Percentiles rank a stretch among this genome's conserved stretches.
These are phyloP conservation scores for Pseudomyrmex dendroicus DNA, from an alignment of 1,140 invertebrate genomes.

Conservation along the genomic window DNA sequence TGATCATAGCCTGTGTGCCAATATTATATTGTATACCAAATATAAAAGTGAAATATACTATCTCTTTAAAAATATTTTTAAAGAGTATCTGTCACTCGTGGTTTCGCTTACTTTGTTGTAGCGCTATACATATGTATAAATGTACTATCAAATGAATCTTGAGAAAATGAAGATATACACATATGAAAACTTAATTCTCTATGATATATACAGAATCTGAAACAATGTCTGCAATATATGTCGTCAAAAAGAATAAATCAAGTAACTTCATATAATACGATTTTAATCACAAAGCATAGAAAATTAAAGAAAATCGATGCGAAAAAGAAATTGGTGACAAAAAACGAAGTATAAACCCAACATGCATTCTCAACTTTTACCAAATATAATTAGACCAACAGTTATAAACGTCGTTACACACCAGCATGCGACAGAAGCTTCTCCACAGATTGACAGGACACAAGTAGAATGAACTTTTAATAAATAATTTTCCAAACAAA, in stretches of 20 bases:
- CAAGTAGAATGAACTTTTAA: constrained; percentile 16
- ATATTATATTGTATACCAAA: constrained; percentile 57
- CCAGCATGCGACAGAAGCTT: constrained; percentile 44
- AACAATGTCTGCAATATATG: constrained; percentile 25
- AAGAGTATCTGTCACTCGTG: no score
- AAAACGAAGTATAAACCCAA: constrained; percentile 35
- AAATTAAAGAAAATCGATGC: constrained; percentile 19
- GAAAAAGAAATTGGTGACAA: no score
- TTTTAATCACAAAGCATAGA: constrained; percentile 34
- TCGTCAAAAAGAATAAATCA: background rate
- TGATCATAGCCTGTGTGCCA: constrained; percentile 89
- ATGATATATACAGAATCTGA: constrained; percentile 18
- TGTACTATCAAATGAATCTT: no score
- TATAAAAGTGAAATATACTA: constrained; percentile 7
- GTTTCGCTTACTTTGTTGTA: background rate
- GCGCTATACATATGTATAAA: background rate
- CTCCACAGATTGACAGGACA: background rate
- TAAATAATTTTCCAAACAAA: constrained; percentile 5
- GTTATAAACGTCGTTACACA: constrained; percentile 10
- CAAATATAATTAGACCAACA: constrained; percentile 13
- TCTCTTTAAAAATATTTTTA: background rate
- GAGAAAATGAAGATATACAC: no score
- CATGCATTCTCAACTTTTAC: constrained; percentile 35
- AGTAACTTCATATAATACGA: constrained; percentile 8
- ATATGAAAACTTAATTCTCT: no score